Percentiles rank a stretch among this genome's conserved stretches.
phyloP scores from a whole-genome alignment of 2,888 invertebrate genomes.

The Chrysolina americana region DNA sequence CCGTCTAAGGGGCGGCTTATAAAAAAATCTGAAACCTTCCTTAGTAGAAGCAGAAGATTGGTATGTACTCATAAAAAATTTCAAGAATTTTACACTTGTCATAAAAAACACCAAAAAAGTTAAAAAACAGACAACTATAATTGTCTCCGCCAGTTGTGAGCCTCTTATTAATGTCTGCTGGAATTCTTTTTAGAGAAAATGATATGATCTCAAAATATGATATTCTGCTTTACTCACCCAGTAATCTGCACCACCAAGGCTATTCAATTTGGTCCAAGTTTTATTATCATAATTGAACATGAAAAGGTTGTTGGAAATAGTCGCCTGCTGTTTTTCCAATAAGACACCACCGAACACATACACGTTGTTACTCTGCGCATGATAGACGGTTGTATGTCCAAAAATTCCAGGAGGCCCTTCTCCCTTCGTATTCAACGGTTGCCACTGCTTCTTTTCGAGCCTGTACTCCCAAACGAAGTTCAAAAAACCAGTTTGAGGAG shows the following conservation, averaged over 20 bases:
- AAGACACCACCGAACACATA: constrained; percentile 93
- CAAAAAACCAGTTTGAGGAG: constrained; percentile 81
- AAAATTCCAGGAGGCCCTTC: constrained; percentile 86
- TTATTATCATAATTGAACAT: constrained; percentile 83
- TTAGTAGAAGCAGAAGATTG: no score
- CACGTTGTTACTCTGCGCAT: constrained; percentile 83
- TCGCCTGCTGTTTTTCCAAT: constrained; percentile 75
- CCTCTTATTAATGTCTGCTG: no score
- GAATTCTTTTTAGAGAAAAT: no score
- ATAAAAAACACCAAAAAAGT: no score
- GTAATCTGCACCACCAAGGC: constrained; percentile 57
- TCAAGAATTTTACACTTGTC: no score
- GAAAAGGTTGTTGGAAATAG: constrained; percentile 84
- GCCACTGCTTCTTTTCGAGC: constrained; percentile 82
- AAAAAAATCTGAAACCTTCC: no score
- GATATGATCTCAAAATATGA: neutral
- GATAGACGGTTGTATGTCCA: constrained; percentile 92
- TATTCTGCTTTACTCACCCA: constrained; percentile 66
- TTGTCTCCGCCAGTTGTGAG: no score
- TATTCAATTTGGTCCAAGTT: constrained; percentile 78
- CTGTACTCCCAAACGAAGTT: constrained; percentile 86
- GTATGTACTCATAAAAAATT: no score
- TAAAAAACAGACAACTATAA: no score
- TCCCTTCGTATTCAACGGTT: constrained; percentile 78
- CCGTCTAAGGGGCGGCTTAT: no score